Base-by-base conservation (phyloP, 2,113 vertebrate species). In the Bucco capensis region DNA sequence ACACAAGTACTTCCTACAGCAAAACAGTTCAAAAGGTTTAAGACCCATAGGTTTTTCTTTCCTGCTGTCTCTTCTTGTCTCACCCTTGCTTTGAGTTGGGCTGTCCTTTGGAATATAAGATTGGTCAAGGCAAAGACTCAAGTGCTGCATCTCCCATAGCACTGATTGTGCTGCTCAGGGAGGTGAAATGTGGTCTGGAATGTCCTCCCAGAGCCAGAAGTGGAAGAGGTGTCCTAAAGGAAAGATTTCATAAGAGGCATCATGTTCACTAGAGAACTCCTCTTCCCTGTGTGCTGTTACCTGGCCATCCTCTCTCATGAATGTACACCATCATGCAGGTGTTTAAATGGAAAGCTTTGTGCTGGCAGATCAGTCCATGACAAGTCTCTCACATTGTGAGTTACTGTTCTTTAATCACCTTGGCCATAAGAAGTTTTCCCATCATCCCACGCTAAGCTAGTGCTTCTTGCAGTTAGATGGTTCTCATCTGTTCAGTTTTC, bases 71-170 rank as follows among this genome's bases (percentile, higher is more conserved):
- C 14, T 62, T 64, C 38, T 12, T 75, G 42, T 24, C 60, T 58
- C 61, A 23, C 49, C 42, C 35, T 50, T 84, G 14, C 21, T 25
- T 38, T 73, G 44, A 81, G 27, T 21, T 0, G 0, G 28, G 18
- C 38, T 49, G 4, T 22, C 9, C 33, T 49, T 62, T 44, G 64
- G 37, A 47, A 49, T 38, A 14, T 5, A 14, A 66, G 15, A 31
- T 7, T 38, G 16, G 8, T 50, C 16, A 53, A 31, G 76, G 31
- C 42, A 24, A 31, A 30, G 60, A 30, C 31, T 37, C 62, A 65
- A 27, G 44, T 2, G 0, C 65, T 3, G 1, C 30, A 11, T 37
- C 40, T 61, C 37, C 30, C 5, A 1, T 8, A 62, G 81, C 21
- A 16, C 46, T 35, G 46, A 15, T 2, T 12, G n/a, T 28, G 73